Conservation (phyloP, 1,140 invertebrate genomes). For the Drosophila burlai region DNA sequence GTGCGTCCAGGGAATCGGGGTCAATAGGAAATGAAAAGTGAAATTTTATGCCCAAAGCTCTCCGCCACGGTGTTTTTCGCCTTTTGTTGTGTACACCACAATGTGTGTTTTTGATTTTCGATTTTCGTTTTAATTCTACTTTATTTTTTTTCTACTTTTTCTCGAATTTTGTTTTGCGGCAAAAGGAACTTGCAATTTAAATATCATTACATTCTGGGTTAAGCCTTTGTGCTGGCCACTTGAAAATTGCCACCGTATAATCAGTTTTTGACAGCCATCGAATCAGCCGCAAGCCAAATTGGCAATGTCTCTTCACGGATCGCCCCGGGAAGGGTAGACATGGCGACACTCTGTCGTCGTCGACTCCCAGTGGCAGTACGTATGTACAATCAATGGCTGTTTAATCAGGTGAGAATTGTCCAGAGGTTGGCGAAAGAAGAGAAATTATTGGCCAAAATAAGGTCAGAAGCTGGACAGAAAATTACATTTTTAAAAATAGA, state of each 20-base stretch:
- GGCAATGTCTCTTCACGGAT: slow-evolving; percentile 29
- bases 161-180: slow-evolving; percentile 28
- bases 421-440: background rate
- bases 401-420: slow-evolving; percentile 43
- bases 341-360: slow-evolving; percentile 44
- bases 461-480: background rate
- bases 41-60: slow-evolving; percentile 68
- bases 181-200: slow-evolving; percentile 83
- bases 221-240: slow-evolving; percentile 76
- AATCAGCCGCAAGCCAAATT: slow-evolving; percentile 46
- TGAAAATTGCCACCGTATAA: slow-evolving; percentile 83
- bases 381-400: slow-evolving; percentile 14
- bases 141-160: slow-evolving; percentile 19
- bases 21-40: slow-evolving; percentile 84
- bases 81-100: slow-evolving; percentile 40
- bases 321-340: slow-evolving; percentile 15
- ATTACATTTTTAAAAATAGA: background rate
- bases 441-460: slow-evolving; percentile 10
- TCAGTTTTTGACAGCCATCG: slow-evolving; percentile 69
- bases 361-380: slow-evolving; percentile 3
- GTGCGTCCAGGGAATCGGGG: slow-evolving; percentile 72
- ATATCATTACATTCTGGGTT: slow-evolving; percentile 83
- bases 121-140: slow-evolving; percentile 24
- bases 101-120: slow-evolving; percentile 39
- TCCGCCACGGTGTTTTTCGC: slow-evolving; percentile 13